Base-by-base conservation (phyloP, 2,113 vertebrate species). In the Apus apus region DNA sequence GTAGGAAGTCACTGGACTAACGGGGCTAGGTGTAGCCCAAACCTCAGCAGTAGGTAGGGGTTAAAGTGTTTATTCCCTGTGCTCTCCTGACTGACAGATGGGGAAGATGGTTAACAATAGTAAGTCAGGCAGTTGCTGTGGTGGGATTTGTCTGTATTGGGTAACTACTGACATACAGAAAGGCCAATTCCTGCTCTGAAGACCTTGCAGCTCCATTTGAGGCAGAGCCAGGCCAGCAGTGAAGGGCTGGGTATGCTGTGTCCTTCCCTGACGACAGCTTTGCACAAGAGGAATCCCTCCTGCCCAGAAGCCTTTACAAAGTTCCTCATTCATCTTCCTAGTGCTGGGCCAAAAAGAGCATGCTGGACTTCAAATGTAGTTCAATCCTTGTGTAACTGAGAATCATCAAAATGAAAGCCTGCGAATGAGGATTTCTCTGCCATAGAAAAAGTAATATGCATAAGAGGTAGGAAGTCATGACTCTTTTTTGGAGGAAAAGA, bases 211-310 rank as follows among this genome's bases (percentile, higher is more conserved):
- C 27, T 18, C 53, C 8, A 2, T 11, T 2, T 8, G 15, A 22
- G 34, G 36, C 23, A 27, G 61, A 8, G 15, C 27, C 1, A 1
- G 73, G 57, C 38, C 40, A 45, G 58, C 2, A 3, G 14, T 32
- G 25, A 32, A 71, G 20, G 13, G n/a, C 6, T 0, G 1, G 9
- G 16, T 14, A 8, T 1, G 3, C 13, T 14, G 19, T 6, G 50
- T 46, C 61, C 50, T 14, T 61, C 72, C 26, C 18, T 16, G 17
- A 21, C 9, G 30, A 13, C 21, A 0, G 0, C 26, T 46, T 73
- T 50, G 48, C 17, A 36, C 50, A 53, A 18, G 13, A 68, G 62
- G 50, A 61, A 36, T 57, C 6, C n/a, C 17, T 72, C 22, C 32
- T 15, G 27, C n/a, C 56, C 1, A 1, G 30, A 45, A 64, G 62